These are phyloP conservation scores for Theocolax elegans DNA, from an alignment of 1,140 invertebrate species.

Conservation along the genomic window DNA sequence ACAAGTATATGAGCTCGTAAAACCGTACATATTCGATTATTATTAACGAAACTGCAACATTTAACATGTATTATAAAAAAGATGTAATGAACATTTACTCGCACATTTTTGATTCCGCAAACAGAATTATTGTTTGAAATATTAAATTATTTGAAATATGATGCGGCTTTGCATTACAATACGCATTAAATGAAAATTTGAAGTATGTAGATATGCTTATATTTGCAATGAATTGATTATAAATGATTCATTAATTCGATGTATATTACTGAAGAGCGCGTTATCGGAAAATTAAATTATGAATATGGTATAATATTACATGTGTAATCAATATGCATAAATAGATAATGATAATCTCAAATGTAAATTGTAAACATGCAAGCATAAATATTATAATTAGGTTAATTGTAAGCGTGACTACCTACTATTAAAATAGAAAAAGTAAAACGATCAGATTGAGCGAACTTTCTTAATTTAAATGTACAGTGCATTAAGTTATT, in stretches of 20 bases:
- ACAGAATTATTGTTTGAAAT: conserved; percentile 14
- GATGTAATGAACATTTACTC: background rate
- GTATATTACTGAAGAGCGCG: background rate
- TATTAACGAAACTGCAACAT: too few relatives aligned
- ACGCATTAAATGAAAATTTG: conserved; percentile 22
- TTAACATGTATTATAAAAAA: too few relatives aligned
- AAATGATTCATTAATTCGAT: conserved; percentile 35
- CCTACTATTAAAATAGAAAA: background rate
- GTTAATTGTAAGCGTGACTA: conserved; percentile 8
- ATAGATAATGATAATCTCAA: conserved; percentile 24
- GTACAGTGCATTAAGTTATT: too few relatives aligned
- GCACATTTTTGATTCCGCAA: background rate
- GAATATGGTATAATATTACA: conserved; percentile 19
- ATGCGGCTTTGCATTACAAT: conserved; percentile 11
- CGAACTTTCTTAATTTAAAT: too few relatives aligned
- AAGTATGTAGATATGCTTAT: background rate
- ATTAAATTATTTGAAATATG: conserved; percentile 29
- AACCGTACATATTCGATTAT: too few relatives aligned
- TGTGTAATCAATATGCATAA: conserved; percentile 25
- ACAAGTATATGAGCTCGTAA: too few relatives aligned
- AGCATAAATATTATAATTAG: conserved; percentile 22
- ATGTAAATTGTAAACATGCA: conserved; percentile 5
- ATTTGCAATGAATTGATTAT: conserved; percentile 30
- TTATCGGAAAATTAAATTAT: conserved; percentile 32
- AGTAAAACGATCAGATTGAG: too few relatives aligned